These are phyloP conservation scores for Muraenolepis orangiensis DNA, from an alignment of 2,797 vertebrate species.

Conservation along the genomic window DNA sequence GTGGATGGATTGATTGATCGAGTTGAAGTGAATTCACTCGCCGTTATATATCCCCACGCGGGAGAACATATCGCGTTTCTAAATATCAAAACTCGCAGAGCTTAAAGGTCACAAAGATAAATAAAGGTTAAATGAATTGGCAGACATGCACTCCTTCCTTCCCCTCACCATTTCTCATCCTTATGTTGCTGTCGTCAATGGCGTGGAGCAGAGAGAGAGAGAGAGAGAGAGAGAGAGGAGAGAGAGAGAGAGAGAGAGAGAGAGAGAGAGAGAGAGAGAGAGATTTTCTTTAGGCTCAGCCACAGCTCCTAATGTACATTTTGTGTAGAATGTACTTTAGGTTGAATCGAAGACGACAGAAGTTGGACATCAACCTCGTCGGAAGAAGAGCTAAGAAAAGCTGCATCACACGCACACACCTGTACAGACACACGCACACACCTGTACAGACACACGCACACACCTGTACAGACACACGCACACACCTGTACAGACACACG, in stretches of 20 bases:
- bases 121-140: constrained; percentile 15
- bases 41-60: neutral
- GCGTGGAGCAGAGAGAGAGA: neutral
- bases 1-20: too few species aligned
- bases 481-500: constrained; percentile 9
- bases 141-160: constrained; percentile 1
- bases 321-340: neutral
- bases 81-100: constrained; percentile 7
- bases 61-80: neutral
- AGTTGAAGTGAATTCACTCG: neutral
- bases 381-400: too few species aligned
- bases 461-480: constrained; percentile 1
- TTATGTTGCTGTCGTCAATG: neutral
- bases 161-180: neutral
- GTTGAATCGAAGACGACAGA: neutral
- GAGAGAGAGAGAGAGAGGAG: neutral
- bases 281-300: neutral
- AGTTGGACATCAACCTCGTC: neutral
- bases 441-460: constrained; percentile 6
- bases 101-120: constrained; percentile 9
- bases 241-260: neutral
- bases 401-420: neutral
- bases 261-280: neutral
- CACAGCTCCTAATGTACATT: neutral
- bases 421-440: constrained; percentile 7